Evolutionary conservation across 2,113 vertebrate species (phyloP).

Genomic region (Chaetodon trifascialis): DNA sequence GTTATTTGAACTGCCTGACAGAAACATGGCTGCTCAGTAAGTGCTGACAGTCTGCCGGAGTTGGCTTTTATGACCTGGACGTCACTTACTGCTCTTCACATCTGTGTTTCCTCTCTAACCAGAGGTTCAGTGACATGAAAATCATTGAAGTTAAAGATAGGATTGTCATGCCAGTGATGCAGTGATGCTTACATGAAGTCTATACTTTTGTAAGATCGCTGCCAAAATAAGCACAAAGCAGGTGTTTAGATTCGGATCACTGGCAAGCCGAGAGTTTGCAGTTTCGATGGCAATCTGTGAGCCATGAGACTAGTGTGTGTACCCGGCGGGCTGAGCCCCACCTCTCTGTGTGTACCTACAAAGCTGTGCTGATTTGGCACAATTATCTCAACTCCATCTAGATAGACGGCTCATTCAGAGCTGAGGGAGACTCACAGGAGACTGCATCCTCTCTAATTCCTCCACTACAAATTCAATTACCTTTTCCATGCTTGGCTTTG

Average conservation of each 20-base stretch:
- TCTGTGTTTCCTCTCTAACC: no score
- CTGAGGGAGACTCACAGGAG: constrained; percentile 54
- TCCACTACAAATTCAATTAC: constrained; percentile 59
- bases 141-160: neutral
- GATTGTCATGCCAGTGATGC: neutral
- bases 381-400: constrained; percentile 52
- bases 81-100: no score
- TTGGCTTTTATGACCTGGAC: neutral
- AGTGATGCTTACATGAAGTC: neutral
- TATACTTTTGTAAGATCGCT: neutral
- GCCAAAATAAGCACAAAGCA: neutral
- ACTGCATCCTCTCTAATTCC: constrained; percentile 53
- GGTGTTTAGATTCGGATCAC: constrained; percentile 22
- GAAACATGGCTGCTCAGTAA: neutral
- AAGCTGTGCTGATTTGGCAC: constrained; percentile 42
- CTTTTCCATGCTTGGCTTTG: constrained; percentile 34
- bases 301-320: neutral
- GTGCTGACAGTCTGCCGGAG: neutral
- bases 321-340: neutral
- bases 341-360: constrained; percentile 37
- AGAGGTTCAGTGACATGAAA: no score
- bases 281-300: constrained; percentile 15
- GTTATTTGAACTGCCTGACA: neutral
- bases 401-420: constrained; percentile 46
- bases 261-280: constrained; percentile 4